Percentiles rank a stretch among this genome's conserved stretches.
Evolutionary conservation across 2,797 vertebrate species (phyloP).

Genomic region (Labroides dimidiatus): DNA sequence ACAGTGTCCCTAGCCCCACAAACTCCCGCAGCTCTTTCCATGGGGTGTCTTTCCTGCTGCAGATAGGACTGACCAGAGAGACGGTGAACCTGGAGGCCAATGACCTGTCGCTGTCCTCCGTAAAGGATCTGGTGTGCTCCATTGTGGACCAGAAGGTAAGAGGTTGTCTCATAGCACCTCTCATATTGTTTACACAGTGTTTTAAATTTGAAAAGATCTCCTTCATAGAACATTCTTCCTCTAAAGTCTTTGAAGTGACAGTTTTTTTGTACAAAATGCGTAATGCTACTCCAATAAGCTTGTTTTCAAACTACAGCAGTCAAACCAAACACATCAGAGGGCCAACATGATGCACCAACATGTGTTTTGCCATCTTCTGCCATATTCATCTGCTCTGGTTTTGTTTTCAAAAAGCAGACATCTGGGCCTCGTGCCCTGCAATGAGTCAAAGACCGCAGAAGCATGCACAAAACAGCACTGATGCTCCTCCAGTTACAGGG

Average conservation of each 20-base stretch:
- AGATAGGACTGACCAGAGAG: constrained; percentile 96
- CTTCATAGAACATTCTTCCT: background rate
- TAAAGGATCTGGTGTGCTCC: constrained; percentile 97
- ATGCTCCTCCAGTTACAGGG: constrained; percentile 52
- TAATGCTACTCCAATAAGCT: background rate
- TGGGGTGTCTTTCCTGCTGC: constrained; percentile 94
- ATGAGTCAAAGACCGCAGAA: constrained; percentile 66
- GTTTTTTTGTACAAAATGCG: background rate
- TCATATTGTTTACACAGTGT: background rate
- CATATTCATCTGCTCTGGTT: constrained; percentile 66
- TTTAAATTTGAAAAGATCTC: background rate
- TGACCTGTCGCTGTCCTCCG: constrained; percentile 92
- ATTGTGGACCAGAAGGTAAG: constrained; percentile 98
- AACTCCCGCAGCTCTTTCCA: constrained; percentile 93
- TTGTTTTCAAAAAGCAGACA: constrained; percentile 70
- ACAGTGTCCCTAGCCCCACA: constrained; percentile 92
- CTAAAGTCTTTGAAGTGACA: constrained; percentile 8
- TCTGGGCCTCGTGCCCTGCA: constrained; percentile 64
- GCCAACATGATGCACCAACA: constrained; percentile 35
- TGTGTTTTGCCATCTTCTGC: constrained; percentile 56
- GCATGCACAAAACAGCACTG: constrained; percentile 44
- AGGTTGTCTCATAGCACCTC: background rate
- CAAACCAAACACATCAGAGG: constrained; percentile 9
- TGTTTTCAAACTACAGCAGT: constrained; percentile 36
- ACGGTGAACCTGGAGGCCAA: constrained; percentile 94